A percentile compares a stretch with the other conserved stretches of the same genome.
phyloP scores from a whole-genome alignment of 2,113 vertebrate species.

The Chamaetylas fuelleborni region DNA sequence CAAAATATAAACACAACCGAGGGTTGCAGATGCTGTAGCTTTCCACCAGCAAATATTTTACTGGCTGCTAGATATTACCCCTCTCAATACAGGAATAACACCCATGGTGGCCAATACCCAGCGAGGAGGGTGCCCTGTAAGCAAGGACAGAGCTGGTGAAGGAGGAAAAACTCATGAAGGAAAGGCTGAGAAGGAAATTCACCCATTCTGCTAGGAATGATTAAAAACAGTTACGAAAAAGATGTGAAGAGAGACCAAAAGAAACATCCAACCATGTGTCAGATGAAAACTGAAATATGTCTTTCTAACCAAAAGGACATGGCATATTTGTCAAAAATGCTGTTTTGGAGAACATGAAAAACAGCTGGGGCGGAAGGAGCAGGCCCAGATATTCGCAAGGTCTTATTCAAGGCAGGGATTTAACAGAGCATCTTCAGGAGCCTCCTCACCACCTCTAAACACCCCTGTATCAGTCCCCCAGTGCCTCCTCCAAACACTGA shows the following conservation, averaged over 20 bases:
- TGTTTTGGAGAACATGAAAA: not conserved
- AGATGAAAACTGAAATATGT: not conserved
- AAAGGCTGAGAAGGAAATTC: not conserved
- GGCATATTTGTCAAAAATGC: not conserved
- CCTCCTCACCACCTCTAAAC: not conserved
- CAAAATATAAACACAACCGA: not conserved
- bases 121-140: fast-evolving
- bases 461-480: not conserved
- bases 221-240: not conserved
- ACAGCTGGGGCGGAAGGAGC: not conserved
- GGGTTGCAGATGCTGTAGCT: not conserved
- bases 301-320: not conserved
- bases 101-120: fast-evolving
- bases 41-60: not conserved
- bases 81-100: not conserved
- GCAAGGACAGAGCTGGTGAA: not conserved
- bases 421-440: not conserved
- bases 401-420: not conserved
- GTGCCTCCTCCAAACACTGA: not conserved
- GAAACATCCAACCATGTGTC: not conserved
- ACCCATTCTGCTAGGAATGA: not conserved
- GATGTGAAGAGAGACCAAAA: not conserved
- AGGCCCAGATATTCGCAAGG: not conserved
- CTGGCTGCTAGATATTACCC: not conserved
- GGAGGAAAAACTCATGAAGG: not conserved